Evolutionary conservation across 2,888 invertebrate species (phyloP), one percentile per base, ranked within the genome.

Genomic region (Icerya purchasi): DNA sequence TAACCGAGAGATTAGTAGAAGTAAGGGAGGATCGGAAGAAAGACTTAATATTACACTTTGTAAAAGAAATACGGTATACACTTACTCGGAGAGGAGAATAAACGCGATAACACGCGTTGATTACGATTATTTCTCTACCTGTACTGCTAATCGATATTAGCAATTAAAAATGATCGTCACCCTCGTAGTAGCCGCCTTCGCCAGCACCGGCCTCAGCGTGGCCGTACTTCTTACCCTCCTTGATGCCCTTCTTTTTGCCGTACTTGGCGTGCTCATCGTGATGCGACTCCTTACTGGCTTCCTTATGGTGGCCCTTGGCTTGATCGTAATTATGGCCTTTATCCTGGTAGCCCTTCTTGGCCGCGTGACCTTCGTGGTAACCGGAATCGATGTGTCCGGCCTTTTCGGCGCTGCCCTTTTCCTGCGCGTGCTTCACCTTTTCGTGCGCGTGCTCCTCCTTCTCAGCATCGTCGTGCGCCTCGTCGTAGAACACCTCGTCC

Each of bases 401-500:
- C 66, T 80, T 75, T 65, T 77, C 73, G 64, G 75, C 75, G 20
- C 70, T 77, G 2, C 80, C 82, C 62, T 76, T 73, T 61, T 74
- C 74, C 1, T 76, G 72, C 1, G 73, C 74, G 62, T 79, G 77
- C 50, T 79, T 74, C 50, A 73, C 74, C 61, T 79, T 73, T 62
- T 74, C 72, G 63, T 75, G 74, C 1, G 76, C 80, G 68, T 82
- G 77, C 67, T 82, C 81, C 62, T 79, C 77, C 68, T 77, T 80
- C 68, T 80, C 76, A 1, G 82, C 83, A 56, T 76, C 77, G 57
- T 79, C 77, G 68, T 83, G 79, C 23, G 78, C 77, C 56, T 82
- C 81, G 67, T 84, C 84, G 69, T 84, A 84, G 72, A 84, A 84
- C 66, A 80, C 79, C 65, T 83, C 83, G 67, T 83, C 81, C 68